Evolutionary conservation across 2,797 vertebrate genomes (phyloP).

Genomic region (Diplodus puntazzo): DNA sequence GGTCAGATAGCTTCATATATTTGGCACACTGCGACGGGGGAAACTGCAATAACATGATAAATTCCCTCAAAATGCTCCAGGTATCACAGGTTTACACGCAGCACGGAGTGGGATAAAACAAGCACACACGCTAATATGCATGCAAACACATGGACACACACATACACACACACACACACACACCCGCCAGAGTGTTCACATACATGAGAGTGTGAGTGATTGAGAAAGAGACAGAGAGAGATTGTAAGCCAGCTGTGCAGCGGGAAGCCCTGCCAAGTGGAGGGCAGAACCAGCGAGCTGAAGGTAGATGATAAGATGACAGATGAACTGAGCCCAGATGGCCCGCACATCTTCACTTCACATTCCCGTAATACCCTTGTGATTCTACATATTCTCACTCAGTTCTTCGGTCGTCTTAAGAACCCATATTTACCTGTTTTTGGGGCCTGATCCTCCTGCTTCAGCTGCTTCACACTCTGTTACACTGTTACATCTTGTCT

Average conservation of each 20-base stretch:
- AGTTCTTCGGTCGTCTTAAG: constrained; percentile 30
- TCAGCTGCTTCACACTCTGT: constrained; percentile 4
- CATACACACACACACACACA: constrained; percentile 13
- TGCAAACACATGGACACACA: constrained; percentile 15
- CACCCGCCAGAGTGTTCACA: constrained; percentile 1
- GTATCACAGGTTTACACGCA: constrained; percentile 14
- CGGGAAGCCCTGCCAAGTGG: constrained; percentile 67
- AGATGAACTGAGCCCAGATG: constrained; percentile 76
- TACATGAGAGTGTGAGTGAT: constrained; percentile 21
- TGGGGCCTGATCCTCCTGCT: constrained; percentile 13
- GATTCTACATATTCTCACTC: constrained; percentile 42
- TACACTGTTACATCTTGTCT: neutral
- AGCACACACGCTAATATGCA: constrained; percentile 15
- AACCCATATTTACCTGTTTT: constrained; percentile 39
- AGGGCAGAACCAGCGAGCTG: constrained; percentile 62
- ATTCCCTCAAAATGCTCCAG: constrained; percentile 14
- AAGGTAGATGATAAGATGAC: constrained; percentile 72
- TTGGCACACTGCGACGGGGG: neutral
- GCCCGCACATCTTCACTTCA: constrained; percentile 67
- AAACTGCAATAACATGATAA: constrained; percentile 19
- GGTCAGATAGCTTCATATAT: neutral
- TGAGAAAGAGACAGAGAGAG: constrained; percentile 49
- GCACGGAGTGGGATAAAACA: constrained; percentile 17
- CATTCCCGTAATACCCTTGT: constrained; percentile 31
- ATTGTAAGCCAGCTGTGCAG: constrained; percentile 73